A percentile compares a stretch with the other conserved stretches of the same genome.
Conservation (phyloP, 2,888 invertebrate species). For the Drosophila ezoana region DNA sequence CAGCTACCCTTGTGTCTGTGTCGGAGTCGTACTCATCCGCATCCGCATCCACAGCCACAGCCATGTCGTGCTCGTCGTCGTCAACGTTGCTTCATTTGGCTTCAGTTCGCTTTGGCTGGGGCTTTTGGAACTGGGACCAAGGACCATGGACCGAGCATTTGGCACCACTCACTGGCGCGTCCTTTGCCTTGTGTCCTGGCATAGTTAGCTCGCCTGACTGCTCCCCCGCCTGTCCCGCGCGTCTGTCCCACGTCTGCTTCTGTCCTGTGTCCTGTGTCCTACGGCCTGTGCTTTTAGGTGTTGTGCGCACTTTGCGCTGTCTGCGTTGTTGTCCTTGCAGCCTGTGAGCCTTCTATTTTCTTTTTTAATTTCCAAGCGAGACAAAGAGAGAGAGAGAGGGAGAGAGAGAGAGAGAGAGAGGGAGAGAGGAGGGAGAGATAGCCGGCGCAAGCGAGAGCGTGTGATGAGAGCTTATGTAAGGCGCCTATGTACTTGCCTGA, state of each 20-base stretch:
- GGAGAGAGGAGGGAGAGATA: neutral
- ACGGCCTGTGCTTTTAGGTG: constrained; percentile 32
- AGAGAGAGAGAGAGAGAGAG: neutral
- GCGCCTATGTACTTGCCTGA: constrained; percentile 32
- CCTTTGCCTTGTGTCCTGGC: constrained; percentile 54
- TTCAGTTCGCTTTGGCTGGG: constrained; percentile 56
- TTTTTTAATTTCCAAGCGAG: too few species aligned
- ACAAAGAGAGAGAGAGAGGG: neutral
- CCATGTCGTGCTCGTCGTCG: constrained; percentile 9
- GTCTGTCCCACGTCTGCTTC: neutral
- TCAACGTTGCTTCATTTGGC: constrained; percentile 60
- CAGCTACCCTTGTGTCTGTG: constrained; percentile 46
- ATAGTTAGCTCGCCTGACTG: constrained; percentile 26
- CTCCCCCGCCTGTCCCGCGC: neutral
- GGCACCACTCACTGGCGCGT: constrained; percentile 62
- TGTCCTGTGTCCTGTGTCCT: neutral
- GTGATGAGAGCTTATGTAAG: constrained; percentile 31
- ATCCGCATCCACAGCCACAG: neutral
- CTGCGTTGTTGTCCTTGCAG: constrained; percentile 37
- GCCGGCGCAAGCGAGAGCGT: neutral
- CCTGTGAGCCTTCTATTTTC: neutral
- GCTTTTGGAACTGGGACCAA: constrained; percentile 8
- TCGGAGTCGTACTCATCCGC: neutral
- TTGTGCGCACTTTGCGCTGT: constrained; percentile 54
- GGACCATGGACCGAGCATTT: constrained; percentile 47